Evolutionary conservation across 1,140 invertebrate genomes (phyloP).

Genomic region (Batillaria attramentaria): DNA sequence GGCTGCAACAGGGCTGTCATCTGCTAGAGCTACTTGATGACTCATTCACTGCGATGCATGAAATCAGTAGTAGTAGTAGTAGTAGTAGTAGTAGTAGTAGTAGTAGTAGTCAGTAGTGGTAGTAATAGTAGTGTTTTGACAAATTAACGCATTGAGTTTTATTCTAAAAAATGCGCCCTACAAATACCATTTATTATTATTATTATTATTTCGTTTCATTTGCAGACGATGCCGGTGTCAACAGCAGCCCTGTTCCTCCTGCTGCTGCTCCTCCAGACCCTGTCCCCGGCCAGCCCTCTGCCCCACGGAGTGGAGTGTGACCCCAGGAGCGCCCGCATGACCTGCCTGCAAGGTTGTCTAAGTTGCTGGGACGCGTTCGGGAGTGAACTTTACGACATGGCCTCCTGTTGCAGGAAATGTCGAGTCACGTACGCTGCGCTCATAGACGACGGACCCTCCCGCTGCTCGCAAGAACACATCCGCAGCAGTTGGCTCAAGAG

Average conservation of each 20-base stretch:
- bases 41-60: neutral
- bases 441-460: constrained; percentile 41
- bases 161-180: too few relatives aligned
- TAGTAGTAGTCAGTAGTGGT: too few relatives aligned
- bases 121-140: too few relatives aligned
- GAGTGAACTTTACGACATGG: constrained; percentile 45
- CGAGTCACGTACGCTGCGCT: constrained; percentile 18
- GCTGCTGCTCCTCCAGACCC: neutral
- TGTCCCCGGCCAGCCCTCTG: neutral
- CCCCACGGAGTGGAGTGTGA: constrained; percentile 28
- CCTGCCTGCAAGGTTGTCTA: constrained; percentile 43
- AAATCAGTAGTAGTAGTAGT: neutral
- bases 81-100: neutral
- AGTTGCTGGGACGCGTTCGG: constrained; percentile 41
- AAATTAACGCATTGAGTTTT: too few relatives aligned
- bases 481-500: constrained; percentile 36
- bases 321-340: constrained; percentile 29
- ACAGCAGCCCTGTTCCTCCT: neutral
- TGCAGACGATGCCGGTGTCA: neutral
- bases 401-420: constrained; percentile 45
- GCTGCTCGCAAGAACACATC: constrained; percentile 45
- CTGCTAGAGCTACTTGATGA: neutral
- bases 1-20: neutral
- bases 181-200: too few relatives aligned
- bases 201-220: neutral